Percentiles rank a stretch among this genome's conserved stretches.
These are phyloP conservation scores for Egretta garzetta DNA, from an alignment of 2,113 vertebrate genomes.

Conservation along the genomic window DNA sequence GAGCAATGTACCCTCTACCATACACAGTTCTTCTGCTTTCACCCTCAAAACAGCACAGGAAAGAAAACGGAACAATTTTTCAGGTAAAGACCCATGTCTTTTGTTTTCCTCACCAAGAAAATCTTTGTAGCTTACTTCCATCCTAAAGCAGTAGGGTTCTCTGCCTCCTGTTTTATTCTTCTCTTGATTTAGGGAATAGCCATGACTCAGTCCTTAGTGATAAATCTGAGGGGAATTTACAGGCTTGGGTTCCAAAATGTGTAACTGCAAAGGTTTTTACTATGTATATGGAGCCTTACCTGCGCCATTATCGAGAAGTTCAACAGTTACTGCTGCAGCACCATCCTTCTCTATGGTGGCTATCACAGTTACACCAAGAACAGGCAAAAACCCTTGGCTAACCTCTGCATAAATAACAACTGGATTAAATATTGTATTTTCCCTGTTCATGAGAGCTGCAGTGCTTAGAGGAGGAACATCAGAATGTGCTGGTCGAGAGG, in stretches of 20 bases:
- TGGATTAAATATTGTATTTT: slow-evolving; percentile 19
- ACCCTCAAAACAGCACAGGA: background rate
- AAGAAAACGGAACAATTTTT: background rate
- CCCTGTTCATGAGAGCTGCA: slow-evolving; percentile 46
- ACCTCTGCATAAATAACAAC: slow-evolving; percentile 72
- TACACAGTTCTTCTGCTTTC: background rate
- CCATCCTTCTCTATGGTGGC: slow-evolving; percentile 59
- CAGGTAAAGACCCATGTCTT: background rate
- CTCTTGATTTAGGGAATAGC: background rate
- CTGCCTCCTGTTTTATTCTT: background rate
- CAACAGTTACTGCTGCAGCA: background rate
- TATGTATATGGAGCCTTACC: slow-evolving; percentile 39
- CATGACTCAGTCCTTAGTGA: background rate
- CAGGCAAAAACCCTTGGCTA: slow-evolving; percentile 73
- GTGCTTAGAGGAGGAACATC: slow-evolving; percentile 49
- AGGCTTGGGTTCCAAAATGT: background rate
- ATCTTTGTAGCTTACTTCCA: background rate
- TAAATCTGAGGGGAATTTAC: background rate
- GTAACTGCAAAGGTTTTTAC: background rate
- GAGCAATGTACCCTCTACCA: background rate
- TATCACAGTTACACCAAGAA: slow-evolving; percentile 70
- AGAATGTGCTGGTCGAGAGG: slow-evolving; percentile 52
- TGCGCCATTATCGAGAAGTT: slow-evolving; percentile 74
- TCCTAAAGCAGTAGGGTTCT: background rate
- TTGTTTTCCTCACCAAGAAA: background rate